These are phyloP conservation scores for Mixornis gularis DNA, from an alignment of 2,113 vertebrate species.

Conservation along the genomic window DNA sequence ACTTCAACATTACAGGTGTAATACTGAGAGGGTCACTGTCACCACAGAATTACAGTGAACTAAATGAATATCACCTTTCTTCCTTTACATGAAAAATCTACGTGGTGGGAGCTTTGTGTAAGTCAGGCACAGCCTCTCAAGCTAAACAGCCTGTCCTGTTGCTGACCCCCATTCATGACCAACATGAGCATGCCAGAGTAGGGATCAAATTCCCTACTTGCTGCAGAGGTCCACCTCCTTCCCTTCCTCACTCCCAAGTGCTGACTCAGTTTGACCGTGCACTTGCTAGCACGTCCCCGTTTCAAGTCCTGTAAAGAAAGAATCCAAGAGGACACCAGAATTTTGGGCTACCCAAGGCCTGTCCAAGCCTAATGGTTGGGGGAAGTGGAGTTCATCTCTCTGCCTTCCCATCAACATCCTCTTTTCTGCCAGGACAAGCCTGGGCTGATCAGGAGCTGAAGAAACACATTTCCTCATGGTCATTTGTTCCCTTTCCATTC, in stretches of 20 bases:
- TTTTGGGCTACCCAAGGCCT: background rate
- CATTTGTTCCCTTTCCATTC: background rate
- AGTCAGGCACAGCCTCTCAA: background rate
- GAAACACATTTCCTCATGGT: background rate
- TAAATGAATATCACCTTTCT: background rate
- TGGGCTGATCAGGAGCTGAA: background rate
- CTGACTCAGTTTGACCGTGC: background rate
- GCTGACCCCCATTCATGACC: background rate
- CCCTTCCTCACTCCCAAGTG: background rate
- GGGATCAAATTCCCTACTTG: background rate
- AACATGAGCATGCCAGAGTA: background rate
- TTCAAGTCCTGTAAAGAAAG: background rate
- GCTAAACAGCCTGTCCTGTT: background rate
- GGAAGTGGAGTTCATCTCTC: background rate
- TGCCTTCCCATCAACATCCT: background rate
- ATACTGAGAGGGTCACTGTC: background rate
- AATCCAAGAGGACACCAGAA: background rate
- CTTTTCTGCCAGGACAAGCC: background rate
- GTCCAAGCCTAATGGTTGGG: background rate
- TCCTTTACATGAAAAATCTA: accelerated
- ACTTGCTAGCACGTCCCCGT: background rate
- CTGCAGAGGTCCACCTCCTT: background rate
- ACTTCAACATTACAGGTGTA: background rate
- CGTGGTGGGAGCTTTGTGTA: background rate
- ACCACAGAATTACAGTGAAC: background rate